Conservation (phyloP, 2,113 vertebrate genomes). For the Seriola aureovittata region DNA sequence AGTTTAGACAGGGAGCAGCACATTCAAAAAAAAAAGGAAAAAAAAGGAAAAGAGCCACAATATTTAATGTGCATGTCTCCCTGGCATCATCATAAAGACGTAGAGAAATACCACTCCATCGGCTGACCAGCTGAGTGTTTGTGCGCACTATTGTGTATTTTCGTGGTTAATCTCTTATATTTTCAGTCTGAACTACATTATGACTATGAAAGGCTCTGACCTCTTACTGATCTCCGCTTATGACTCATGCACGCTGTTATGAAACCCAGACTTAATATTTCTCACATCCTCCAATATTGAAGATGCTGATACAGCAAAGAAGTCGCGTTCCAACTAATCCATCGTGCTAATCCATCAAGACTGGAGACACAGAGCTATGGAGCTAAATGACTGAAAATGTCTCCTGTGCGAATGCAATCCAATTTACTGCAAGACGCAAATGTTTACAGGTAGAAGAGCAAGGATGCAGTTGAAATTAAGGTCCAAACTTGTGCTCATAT, state of each 20-base stretch:
- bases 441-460: background rate
- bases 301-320: background rate
- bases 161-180: slow-evolving; percentile 65
- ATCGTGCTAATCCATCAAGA: background rate
- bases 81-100: background rate
- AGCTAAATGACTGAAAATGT: background rate
- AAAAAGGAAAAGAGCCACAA: background rate
- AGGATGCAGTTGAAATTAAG: too few species aligned
- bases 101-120: background rate
- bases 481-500: too few species aligned
- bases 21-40: background rate
- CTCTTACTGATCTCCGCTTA: slow-evolving; percentile 69
- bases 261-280: slow-evolving; percentile 75
- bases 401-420: background rate
- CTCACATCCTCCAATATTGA: slow-evolving; percentile 75
- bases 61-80: background rate
- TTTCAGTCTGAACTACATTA: slow-evolving; percentile 55
- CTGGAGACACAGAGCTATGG: background rate
- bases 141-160: background rate
- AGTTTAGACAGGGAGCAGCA: background rate
- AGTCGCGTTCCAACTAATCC: background rate
- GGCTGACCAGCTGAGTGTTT: slow-evolving; percentile 10
- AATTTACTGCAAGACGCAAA: background rate
- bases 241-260: slow-evolving; percentile 77
- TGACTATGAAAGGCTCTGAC: slow-evolving; percentile 65